These are phyloP conservation scores for Pachyramphus minor DNA, from an alignment of 2,113 vertebrate genomes.

Conservation along the genomic window DNA sequence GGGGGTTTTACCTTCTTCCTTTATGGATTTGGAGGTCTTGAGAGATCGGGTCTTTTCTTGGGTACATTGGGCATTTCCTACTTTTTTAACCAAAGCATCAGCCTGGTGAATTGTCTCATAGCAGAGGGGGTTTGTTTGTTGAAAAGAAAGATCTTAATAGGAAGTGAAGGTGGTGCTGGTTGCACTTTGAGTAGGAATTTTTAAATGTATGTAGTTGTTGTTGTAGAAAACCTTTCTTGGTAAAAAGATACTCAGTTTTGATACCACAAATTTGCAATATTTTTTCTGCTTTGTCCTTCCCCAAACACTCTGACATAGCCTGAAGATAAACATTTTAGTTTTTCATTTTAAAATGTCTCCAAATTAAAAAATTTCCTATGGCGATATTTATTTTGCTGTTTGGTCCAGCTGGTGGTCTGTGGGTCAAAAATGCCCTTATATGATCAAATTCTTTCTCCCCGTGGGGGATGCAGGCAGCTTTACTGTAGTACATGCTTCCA, in stretches of 20 bases:
- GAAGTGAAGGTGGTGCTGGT: not conserved
- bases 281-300: not conserved
- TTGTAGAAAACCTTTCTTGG: not conserved
- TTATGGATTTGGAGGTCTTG: not conserved
- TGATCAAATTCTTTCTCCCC: not conserved
- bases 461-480: not conserved
- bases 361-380: not conserved
- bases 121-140: not conserved
- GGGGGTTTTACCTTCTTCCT: not conserved
- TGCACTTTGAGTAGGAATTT: not conserved
- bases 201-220: not conserved
- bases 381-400: not conserved
- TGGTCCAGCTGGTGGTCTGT: not conserved
- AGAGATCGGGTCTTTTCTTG: not conserved
- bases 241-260: not conserved
- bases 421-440: not conserved
- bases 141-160: not conserved
- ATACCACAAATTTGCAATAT: not conserved
- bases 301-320: not conserved
- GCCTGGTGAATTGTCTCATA: not conserved
- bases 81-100: not conserved
- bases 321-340: not conserved
- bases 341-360: not conserved
- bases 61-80: not conserved
- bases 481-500: not conserved